phyloP scores from a whole-genome alignment of 1,140 invertebrate species.

The Drosophila gunungcola region DNA sequence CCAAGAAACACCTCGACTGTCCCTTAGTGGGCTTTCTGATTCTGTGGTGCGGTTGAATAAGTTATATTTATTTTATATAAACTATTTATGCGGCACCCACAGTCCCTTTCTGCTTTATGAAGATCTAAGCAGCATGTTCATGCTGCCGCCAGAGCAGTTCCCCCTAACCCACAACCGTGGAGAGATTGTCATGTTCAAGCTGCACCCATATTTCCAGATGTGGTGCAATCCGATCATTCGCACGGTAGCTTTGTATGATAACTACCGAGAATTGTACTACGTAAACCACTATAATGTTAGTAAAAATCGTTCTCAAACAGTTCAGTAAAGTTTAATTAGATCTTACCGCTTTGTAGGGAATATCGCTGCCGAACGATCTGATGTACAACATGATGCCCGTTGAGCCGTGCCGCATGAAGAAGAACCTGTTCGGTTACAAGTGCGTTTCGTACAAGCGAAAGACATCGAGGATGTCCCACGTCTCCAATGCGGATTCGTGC shows the following conservation, averaged over 20 bases:
- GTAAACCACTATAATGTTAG: constrained; percentile 31
- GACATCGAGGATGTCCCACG: background rate
- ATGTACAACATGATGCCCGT: constrained; percentile 62
- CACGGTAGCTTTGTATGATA: constrained; percentile 35
- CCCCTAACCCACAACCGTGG: constrained; percentile 45
- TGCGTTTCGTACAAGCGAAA: constrained; percentile 33
- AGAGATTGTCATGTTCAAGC: constrained; percentile 51
- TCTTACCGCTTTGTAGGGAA: constrained; percentile 5
- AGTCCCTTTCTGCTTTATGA: constrained; percentile 50
- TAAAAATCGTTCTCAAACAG: background rate
- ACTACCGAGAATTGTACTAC: constrained; percentile 55
- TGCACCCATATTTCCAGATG: constrained; percentile 64
- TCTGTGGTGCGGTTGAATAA: constrained; percentile 34
- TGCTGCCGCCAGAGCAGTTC: constrained; percentile 43
- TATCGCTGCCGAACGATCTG: constrained; percentile 54
- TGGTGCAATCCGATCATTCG: constrained; percentile 59
- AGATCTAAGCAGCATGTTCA: constrained; percentile 34
- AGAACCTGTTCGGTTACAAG: constrained; percentile 31
- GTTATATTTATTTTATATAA: background rate
- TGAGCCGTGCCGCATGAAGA: constrained; percentile 52
- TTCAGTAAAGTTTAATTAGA: background rate
- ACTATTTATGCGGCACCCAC: too few relatives aligned
- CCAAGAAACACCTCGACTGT: constrained; percentile 5
- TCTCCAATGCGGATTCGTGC: constrained; percentile 18
- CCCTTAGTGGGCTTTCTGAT: constrained; percentile 58